phyloP scores from a whole-genome alignment of 2,113 vertebrate species.

The Cyrtonyx montezumae region DNA sequence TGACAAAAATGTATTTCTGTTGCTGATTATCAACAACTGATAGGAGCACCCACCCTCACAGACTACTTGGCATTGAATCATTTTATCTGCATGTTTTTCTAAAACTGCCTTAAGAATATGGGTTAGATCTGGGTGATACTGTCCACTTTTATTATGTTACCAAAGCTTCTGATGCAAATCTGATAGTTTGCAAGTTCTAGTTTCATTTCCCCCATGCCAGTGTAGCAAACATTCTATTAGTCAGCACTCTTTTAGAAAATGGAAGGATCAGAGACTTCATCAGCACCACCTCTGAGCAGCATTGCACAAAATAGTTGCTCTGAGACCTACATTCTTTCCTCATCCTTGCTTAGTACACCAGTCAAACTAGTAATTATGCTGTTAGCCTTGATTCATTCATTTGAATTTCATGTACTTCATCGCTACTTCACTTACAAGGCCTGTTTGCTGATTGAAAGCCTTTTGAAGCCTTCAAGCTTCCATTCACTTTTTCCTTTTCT shows the following conservation, averaged over 20 bases:
- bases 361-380: not conserved
- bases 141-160: not conserved
- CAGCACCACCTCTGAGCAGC: not conserved
- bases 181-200: not conserved
- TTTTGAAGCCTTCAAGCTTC: not conserved
- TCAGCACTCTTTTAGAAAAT: not conserved
- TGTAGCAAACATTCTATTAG: not conserved
- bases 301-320: not conserved
- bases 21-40: not conserved
- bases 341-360: not conserved
- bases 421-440: not conserved
- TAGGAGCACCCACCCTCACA: not conserved
- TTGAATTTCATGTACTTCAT: not conserved
- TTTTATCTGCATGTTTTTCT: not conserved
- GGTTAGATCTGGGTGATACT: not conserved
- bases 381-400: not conserved
- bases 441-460: not conserved
- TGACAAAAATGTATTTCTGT: not conserved
- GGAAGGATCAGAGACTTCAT: not conserved
- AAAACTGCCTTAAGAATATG: not conserved
- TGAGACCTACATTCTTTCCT: not conserved
- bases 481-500: not conserved
- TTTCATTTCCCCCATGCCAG: not conserved
- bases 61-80: not conserved
- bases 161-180: not conserved